Base-by-base conservation (phyloP, 2,113 vertebrate species). In the Phrynosoma blainvillii region DNA sequence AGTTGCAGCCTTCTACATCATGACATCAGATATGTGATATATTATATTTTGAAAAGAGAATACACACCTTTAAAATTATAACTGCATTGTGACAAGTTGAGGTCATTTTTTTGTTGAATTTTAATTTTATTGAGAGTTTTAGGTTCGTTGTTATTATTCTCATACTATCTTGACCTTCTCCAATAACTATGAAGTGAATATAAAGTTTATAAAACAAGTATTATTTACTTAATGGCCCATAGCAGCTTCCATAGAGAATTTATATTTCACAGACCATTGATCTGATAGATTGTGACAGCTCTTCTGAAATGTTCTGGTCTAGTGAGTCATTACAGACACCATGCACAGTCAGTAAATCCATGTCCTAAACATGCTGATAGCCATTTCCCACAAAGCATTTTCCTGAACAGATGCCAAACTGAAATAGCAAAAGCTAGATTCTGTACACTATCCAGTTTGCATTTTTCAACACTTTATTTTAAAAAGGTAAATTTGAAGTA, bases 201-300 rank as follows among this genome's bases (percentile, higher is more conserved):
- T 36, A 79, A 85, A 92, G 89, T 95, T 96, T 95, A 94, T 94
- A 92, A 94, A 94, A 92, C 91, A 94, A 91, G 87, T 92, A 94
- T 94, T 96, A 96, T 95, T 95, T 95, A 93, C 89, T 87, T 95
- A 96, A 96, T 95, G 91, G 92, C 12, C 92, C 92, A 91, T 93
- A 92, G 90, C 89, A 94, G 84, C 89, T 89, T 93, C 93, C 93
- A 93, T 1, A 87, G 92, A 91, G 87, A 93, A 94, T 95, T 95
- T 95, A 87, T 94, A 94, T 94, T 96, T 95, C 92, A 95, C 91
- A 95, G 93, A 89, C 91, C 88, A 59, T 94, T 94, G 89, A 54
- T 86, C 87, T 95, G 94, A 94, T 94, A 91, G 92, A 95, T 94
- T 90, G 89, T 96, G 95, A 95, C 95, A 94, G 93, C 90, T 93